Conservation (phyloP, 2,113 vertebrate species). For the Tenrec ecaudatus region DNA sequence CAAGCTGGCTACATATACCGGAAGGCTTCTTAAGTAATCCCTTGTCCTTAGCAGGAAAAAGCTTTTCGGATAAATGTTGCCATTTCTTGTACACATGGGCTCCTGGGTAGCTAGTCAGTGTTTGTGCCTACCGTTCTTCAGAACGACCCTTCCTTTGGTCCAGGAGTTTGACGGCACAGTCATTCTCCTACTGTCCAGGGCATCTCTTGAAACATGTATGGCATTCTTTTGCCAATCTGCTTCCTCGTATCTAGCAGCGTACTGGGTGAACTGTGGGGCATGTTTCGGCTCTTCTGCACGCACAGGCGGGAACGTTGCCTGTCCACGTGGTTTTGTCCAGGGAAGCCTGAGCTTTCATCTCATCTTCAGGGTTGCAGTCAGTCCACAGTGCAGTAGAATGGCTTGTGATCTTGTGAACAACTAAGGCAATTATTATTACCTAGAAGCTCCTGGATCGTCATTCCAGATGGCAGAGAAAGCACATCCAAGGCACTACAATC, state of each 20-base stretch:
- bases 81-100: background rate
- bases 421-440: background rate
- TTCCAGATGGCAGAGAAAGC: conserved; percentile 24
- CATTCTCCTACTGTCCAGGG: background rate
- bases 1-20: background rate
- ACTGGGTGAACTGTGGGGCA: background rate
- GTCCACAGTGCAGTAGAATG: background rate
- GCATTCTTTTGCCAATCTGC: background rate
- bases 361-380: background rate
- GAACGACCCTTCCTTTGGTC: background rate
- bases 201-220: background rate
- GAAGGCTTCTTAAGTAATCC: background rate
- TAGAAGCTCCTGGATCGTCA: background rate
- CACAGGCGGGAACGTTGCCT: background rate
- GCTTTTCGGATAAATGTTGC: background rate
- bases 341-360: background rate
- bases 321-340: background rate
- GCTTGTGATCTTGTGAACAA: background rate
- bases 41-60: background rate
- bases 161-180: background rate
- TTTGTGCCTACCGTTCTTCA: background rate
- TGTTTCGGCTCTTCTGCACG: conserved; percentile 9
- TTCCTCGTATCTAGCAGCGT: background rate
- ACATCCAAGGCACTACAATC: background rate
- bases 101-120: background rate